These are phyloP conservation scores for Cacatua alba DNA, from an alignment of 2,113 vertebrate species.

Conservation along the genomic window DNA sequence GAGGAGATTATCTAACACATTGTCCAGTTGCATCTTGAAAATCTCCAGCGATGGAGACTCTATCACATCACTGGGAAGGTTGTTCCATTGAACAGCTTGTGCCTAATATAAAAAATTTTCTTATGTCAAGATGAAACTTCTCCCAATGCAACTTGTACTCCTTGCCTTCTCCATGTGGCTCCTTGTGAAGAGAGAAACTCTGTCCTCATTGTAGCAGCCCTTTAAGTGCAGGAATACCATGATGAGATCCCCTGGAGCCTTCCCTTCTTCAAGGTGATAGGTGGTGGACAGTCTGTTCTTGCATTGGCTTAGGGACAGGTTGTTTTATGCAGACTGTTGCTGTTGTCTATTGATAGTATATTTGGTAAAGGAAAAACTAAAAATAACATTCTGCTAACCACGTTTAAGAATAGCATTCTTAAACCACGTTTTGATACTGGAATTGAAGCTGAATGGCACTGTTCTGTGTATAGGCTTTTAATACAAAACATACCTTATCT, in stretches of 20 bases:
- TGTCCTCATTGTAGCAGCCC: background rate
- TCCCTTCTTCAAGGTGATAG: background rate
- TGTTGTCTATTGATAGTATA: background rate
- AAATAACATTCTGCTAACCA: background rate
- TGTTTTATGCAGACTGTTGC: background rate
- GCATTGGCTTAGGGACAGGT: background rate
- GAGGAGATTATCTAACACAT: background rate
- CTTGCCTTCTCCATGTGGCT: background rate
- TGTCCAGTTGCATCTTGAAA: background rate
- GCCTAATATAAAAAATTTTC: background rate
- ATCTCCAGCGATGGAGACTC: background rate
- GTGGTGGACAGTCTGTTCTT: background rate
- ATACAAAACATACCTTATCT: background rate
- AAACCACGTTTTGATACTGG: background rate
- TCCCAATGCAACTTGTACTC: background rate
- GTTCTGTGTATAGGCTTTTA: background rate
- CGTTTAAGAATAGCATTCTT: background rate
- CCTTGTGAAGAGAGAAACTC: background rate
- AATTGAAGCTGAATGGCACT: background rate
- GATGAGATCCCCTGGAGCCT: background rate
- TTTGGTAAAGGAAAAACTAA: background rate
- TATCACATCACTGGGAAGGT: background rate
- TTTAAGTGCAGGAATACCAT: background rate
- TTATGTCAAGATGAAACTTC: background rate
- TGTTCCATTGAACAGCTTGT: background rate